Evolutionary conservation across 2,113 vertebrate genomes (phyloP), one percentile per base, ranked within the genome.

Genomic region (Anthoscopus minutus): DNA sequence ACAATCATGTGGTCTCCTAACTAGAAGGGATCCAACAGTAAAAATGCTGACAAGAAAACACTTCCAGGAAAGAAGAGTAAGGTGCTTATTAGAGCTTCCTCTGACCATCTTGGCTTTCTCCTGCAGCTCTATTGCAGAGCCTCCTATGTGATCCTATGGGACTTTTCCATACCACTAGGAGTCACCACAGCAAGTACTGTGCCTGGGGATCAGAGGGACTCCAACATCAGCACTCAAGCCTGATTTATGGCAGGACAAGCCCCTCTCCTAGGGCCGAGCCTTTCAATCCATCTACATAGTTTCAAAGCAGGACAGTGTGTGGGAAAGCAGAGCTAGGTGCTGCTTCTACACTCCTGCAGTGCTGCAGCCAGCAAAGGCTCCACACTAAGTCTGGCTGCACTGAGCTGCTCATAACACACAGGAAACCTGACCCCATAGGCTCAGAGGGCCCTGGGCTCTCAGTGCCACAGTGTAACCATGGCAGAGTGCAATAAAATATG

Each of bases 221-320:
- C 64, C 3, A 1, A 13, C 47, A 38, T 25, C 57, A 21, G 42
- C 22, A 9, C 17, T 66, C 28, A 8, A 10, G 42, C n/a, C 72
- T 58, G 35, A 16, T 53, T 87, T 85, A 28, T 23, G 57, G 56
- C 27, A 79, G 37, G 53, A 56, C 48, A 48, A 88, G 45, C 20
- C 77, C 66, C 20, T 33, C 69, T 85, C n/a, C 79, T 42, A 28
- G 37, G 40, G 27, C 11, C 17, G 8, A 30, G 71, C 37, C 27
- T 82, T 86, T 40, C 44, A 67, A 22, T 45, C 53, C 47, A 80
- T 25, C 50, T 27, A 16, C 81, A 50, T 2, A 23, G 48, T 70
- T 77, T n/a, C 72, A 71, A 0, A 0, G 0, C 57, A 35, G 56
- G 42, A 38, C 33, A 76, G 25, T 0, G 22, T 15, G 18, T 19